A percentile compares a stretch with the other conserved stretches of the same genome.
phyloP scores from a whole-genome alignment of 92 coral and sea anemone species.

The Porites lobata region DNA sequence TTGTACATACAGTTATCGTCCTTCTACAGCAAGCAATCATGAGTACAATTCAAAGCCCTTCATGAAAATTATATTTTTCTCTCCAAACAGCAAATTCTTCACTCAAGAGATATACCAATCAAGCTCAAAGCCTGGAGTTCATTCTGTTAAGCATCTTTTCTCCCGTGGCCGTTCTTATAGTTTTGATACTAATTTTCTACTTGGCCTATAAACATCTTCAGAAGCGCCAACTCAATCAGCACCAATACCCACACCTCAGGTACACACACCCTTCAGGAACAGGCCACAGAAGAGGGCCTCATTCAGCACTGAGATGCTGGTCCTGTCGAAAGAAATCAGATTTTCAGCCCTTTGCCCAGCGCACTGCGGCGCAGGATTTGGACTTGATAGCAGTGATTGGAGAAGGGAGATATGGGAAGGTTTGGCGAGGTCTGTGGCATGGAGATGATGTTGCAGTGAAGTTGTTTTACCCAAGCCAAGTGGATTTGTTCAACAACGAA shows the following conservation, averaged over 20 bases:
- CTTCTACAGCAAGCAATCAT: no score
- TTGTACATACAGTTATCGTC: no score
- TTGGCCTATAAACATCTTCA: constrained; percentile 23
- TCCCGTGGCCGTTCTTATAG: constrained; percentile 40
- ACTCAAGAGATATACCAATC: background rate
- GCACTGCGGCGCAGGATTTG: constrained; percentile 92
- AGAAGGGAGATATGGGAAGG: constrained; percentile 92
- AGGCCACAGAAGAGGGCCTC: background rate
- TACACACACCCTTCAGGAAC: constrained; percentile 1
- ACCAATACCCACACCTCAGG: constrained; percentile 33
- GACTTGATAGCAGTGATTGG: constrained; percentile 89
- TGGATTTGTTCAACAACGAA: constrained; percentile 90
- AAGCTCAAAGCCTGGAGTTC: constrained; percentile 4
- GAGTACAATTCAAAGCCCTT: no score
- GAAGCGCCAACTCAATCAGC: constrained; percentile 12
- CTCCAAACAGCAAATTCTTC: constrained; percentile 15
- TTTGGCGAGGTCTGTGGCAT: constrained; percentile 90
- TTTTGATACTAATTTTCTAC: constrained; percentile 20
- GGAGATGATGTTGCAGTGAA: constrained; percentile 97
- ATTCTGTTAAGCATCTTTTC: constrained; percentile 42
- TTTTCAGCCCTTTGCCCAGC: constrained; percentile 76
- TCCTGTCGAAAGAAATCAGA: constrained; percentile 1
- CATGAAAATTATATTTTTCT: background rate
- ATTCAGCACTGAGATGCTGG: constrained; percentile 7
- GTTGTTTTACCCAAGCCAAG: constrained; percentile 87